Percentiles rank a stretch among this genome's conserved stretches.
Evolutionary conservation across 2,797 vertebrate genomes (phyloP).

Genomic region (Gymnoscopelus microlampas): DNA sequence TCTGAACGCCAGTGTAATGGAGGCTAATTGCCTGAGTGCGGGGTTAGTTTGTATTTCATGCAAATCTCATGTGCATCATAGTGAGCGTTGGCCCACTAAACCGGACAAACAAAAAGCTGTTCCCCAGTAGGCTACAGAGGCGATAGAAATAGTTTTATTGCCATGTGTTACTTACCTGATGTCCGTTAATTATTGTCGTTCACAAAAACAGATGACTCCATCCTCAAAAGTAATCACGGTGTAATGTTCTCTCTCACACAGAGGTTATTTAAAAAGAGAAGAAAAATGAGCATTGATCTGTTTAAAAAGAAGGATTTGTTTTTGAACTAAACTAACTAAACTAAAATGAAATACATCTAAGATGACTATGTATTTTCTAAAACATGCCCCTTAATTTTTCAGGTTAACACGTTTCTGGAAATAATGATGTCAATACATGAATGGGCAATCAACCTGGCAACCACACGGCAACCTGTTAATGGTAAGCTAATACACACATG

Average conservation of each 20-base stretch:
- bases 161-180: slow-evolving; percentile 55
- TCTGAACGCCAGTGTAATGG: slow-evolving; percentile 76
- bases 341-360: no score
- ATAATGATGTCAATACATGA: no score
- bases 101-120: slow-evolving; percentile 55
- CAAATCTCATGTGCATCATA: slow-evolving; percentile 71
- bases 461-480: background rate
- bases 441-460: background rate
- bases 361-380: no score
- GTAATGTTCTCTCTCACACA: no score
- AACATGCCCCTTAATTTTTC: background rate
- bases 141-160: slow-evolving; percentile 53
- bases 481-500: background rate
- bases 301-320: slow-evolving; percentile 9
- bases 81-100: slow-evolving; percentile 66
- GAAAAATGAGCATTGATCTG: no score
- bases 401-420: background rate
- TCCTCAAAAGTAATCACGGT: slow-evolving; percentile 28
- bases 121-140: slow-evolving; percentile 44
- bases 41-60: slow-evolving; percentile 81
- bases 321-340: background rate
- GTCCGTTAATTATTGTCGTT: slow-evolving; percentile 54
- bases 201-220: slow-evolving; percentile 54
- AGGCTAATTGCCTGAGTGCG: slow-evolving; percentile 85
- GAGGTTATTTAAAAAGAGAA: no score